Evolutionary conservation across 2,113 vertebrate genomes (phyloP).

Genomic region (Pan troglodytes): DNA sequence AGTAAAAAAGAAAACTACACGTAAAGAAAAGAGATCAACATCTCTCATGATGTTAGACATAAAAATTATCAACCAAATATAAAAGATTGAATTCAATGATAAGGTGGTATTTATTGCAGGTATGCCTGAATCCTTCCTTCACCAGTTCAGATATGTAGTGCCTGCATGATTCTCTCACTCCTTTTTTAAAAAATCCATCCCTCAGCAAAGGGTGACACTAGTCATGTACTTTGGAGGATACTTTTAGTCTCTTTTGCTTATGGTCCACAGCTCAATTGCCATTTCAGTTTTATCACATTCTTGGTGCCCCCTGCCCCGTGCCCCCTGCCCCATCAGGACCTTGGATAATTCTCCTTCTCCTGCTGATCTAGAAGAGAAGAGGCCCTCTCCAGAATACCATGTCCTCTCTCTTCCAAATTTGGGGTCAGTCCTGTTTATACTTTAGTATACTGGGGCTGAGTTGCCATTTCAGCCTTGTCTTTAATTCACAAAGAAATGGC

Average conservation of each 20-base stretch:
- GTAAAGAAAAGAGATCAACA: neutral
- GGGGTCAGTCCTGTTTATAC: neutral
- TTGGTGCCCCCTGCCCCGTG: too few species aligned
- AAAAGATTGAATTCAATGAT: neutral
- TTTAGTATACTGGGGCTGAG: neutral
- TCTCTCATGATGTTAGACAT: neutral
- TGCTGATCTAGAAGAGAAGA: neutral
- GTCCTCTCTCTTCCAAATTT: neutral
- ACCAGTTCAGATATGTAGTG: neutral
- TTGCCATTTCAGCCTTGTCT: neutral
- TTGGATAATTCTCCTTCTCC: neutral
- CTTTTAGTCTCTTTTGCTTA: neutral
- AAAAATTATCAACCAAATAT: neutral
- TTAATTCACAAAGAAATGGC: neutral
- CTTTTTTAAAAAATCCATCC: neutral
- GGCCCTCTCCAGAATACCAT: neutral
- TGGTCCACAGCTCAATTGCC: neutral
- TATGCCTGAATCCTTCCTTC: neutral
- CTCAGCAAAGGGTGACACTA: neutral
- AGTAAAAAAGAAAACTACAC: neutral
- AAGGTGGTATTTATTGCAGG: neutral
- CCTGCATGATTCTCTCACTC: neutral
- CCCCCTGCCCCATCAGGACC: neutral
- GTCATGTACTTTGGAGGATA: neutral
- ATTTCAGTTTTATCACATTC: neutral